Conservation (phyloP, 2,113 vertebrate genomes). For the Sinocyclocheilus anshuiensis region DNA sequence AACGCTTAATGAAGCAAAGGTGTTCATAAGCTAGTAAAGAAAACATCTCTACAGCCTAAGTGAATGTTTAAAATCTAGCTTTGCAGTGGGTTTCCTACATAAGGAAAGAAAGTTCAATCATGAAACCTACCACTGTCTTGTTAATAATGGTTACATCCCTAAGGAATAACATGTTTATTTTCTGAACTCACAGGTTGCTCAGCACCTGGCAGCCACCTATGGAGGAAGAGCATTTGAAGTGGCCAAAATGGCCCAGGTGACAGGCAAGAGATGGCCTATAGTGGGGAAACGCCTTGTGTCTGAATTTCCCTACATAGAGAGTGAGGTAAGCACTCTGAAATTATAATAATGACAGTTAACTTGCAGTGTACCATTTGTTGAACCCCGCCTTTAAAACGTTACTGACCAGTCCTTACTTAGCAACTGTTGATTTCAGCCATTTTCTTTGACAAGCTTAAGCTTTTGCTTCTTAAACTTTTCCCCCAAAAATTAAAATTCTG, state of each 20-base stretch:
- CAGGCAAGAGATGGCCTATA: constrained; percentile 93
- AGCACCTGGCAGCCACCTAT: constrained; percentile 88
- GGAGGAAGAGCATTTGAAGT: constrained; percentile 91
- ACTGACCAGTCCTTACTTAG: not conserved
- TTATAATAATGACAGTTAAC: not conserved
- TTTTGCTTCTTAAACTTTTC: too few species aligned
- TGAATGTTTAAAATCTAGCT: not conserved
- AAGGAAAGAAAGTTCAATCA: not conserved
- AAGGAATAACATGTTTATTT: not conserved
- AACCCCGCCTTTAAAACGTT: not conserved
- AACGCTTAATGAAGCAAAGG: constrained; percentile 59
- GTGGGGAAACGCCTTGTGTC: constrained; percentile 94
- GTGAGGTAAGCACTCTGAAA: constrained; percentile 80
- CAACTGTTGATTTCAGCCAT: not conserved
- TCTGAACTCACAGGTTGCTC: constrained; percentile 83
- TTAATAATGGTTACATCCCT: not conserved
- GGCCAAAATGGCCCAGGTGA: constrained; percentile 94
- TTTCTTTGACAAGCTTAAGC: too few species aligned
- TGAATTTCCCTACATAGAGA: constrained; percentile 96
- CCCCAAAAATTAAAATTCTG: too few species aligned
- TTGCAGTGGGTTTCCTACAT: not conserved
- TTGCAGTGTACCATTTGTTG: not conserved
- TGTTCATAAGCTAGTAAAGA: not conserved
- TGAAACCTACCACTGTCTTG: not conserved
- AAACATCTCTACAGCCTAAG: too few species aligned